Base-by-base conservation (phyloP, 2,113 vertebrate species). In the Zapornia atra region DNA sequence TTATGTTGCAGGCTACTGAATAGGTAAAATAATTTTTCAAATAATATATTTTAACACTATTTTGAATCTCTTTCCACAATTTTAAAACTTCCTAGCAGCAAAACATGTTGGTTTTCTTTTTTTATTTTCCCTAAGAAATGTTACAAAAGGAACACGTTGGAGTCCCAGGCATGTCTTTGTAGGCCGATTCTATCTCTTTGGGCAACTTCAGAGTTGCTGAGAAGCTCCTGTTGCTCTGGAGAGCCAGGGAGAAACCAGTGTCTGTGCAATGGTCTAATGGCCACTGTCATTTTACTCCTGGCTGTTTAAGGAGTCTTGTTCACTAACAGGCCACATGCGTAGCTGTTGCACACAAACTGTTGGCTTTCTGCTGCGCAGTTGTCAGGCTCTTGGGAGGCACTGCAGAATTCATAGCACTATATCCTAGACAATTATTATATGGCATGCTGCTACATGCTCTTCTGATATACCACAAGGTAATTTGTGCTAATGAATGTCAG, bases 401-500 rank as follows among this genome's bases (percentile, higher is more conserved):
- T 60, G 75, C 54, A 44, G 77, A 70, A 84, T 22, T 29, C n/a
- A 4, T 54, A 69, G 50, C 44, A 0, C 66, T 60, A 3, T 15
- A 64, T 92, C 64, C 78, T 61, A 64, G 84, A 40, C 86, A 96
- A 84, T 96, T 95, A 85, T 57, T 75, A 5, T 34, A 70, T 33
- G 79, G 40, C 88, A 25, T 92, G 91, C 95, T 94, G 94, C 78
- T 96, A 5, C 91, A 66, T 61, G 68, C 77, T 77, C 7, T 63
- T 84, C 64, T 46, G 88, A 82, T 73, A 86, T 11, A 82, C 46
- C 79, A 51, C 82, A 24, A 7, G 51, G 90, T 86, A 96, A 95
- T 96, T 95, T 72, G 86, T 92, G 90, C 48, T 97, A 96, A 96
- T 89, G 54, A 96, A 75, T 94, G 90, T 96, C 93, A 82, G 79